These are phyloP conservation scores for Tolypeutes matacus DNA, from an alignment of 2,797 vertebrate genomes.

Conservation along the genomic window DNA sequence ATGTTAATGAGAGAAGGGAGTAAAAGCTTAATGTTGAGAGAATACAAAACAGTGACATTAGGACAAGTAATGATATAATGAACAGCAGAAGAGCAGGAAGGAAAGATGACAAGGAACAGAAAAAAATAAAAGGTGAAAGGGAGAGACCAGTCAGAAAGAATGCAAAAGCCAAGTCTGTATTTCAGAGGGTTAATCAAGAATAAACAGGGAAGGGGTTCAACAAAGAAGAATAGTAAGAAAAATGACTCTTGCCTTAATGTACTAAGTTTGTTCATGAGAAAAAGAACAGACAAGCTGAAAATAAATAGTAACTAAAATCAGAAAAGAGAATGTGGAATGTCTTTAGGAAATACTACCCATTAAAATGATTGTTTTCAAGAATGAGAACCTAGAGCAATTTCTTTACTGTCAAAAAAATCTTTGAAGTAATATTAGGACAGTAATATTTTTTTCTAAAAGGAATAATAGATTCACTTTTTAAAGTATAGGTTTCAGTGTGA, in stretches of 20 bases:
- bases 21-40: slow-evolving; percentile 9
- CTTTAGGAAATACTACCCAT: slow-evolving; percentile 2
- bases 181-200: slow-evolving; percentile 2
- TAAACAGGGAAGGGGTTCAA: background rate
- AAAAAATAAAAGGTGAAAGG: too few species aligned
- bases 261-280: background rate
- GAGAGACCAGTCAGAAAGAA: background rate
- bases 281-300: slow-evolving; percentile 6
- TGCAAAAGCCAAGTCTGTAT: background rate
- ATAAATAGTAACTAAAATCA: slow-evolving; percentile 13
- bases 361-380: slow-evolving; percentile 49
- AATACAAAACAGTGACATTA: slow-evolving; percentile 3
- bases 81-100: background rate
- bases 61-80: background rate
- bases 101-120: background rate
- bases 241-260: background rate
- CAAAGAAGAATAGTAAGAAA: background rate
- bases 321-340: background rate
- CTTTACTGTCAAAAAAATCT: slow-evolving; percentile 36
- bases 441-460: slow-evolving; percentile 1
- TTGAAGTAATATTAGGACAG: slow-evolving; percentile 44
- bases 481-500: slow-evolving; percentile 43
- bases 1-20: slow-evolving; percentile 26
- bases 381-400: slow-evolving; percentile 31
- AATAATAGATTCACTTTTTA: slow-evolving; percentile 1